A percentile compares a stretch with the other conserved stretches of the same genome.
Evolutionary conservation across 2,888 invertebrate genomes (phyloP).

Genomic region (Lasioglossum vierecki): DNA sequence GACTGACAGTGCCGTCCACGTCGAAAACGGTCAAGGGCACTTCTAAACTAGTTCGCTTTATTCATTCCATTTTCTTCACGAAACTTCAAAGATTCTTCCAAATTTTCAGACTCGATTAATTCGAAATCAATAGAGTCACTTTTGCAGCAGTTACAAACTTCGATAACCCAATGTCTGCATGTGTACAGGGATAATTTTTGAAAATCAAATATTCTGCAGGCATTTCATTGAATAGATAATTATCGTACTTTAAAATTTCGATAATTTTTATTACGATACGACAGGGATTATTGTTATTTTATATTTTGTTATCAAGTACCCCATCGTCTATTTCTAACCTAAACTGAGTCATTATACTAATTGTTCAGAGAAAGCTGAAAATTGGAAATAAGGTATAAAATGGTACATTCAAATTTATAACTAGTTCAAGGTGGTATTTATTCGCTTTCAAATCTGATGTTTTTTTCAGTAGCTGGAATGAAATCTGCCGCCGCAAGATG

Average conservation of each 20-base stretch:
- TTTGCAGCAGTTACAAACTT: background rate
- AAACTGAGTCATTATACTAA: background rate
- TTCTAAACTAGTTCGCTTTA: constrained; percentile 26
- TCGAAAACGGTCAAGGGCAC: constrained; percentile 54
- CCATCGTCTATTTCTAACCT: background rate
- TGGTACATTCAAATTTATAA: background rate
- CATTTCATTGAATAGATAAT: background rate
- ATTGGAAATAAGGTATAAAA: background rate
- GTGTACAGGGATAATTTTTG: background rate
- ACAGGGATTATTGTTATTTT: background rate
- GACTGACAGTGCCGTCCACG: constrained; percentile 62
- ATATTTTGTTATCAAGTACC: background rate
- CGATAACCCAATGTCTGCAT: background rate
- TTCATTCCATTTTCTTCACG: background rate
- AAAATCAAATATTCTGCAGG: background rate
- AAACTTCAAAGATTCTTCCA: background rate
- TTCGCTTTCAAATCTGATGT: background rate
- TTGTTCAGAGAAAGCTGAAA: background rate
- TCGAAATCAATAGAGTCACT: background rate
- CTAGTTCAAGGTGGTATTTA: background rate
- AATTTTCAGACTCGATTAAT: background rate
- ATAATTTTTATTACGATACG: background rate
- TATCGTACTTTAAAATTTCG: background rate
- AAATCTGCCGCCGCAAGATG: constrained; percentile 49
- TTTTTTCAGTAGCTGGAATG: background rate